Base-by-base conservation (phyloP, 2,797 vertebrate genomes). In the Myotis planiceps region DNA sequence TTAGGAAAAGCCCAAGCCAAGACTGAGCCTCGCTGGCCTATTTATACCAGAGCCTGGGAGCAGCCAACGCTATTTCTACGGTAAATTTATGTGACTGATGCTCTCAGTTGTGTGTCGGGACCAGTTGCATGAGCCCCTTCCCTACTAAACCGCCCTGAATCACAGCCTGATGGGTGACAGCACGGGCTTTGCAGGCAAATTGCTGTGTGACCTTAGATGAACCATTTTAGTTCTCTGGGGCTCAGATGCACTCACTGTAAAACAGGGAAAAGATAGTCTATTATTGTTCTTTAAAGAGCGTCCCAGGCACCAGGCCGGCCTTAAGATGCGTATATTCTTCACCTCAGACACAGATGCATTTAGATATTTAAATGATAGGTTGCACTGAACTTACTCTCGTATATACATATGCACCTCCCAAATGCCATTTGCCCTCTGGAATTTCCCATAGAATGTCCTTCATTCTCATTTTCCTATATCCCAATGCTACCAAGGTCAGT, bases 91-190 rank as follows among this genome's bases (percentile, higher is more conserved):
- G 18, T 32, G 80, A 65, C 21, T 65, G 60, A 42, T 91, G 93
- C 92, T 91, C 81, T 90, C 63, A 45, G 51, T 80, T 96, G 90
- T 96, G 47, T 86, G 95, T 84, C 60, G 60, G 42, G 65, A 86
- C 92, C 29, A 76, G 92, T n/a, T 16, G 4, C 78, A 68, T 80
- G 75, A 88, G 65, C 85, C 68, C 34, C 60, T 82, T 86, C n/a
- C 39, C 69, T 63, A 82, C 65, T 32, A 85, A 95, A 49, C 81
- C 68, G 71, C 76, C 79, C 14, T 53, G 93, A 71, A 85, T 82
- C 82, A 82, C 5, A 75, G 82, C 5, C 2, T 60, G 74, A 66
- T 65, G 85, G 78, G 39, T 47, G 65, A 78, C 13, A 1, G 60
- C 39, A 69, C 14, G 66, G 60, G 51, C 3, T 71, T 45, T 68